Evolutionary conservation across 2,797 vertebrate species (phyloP).

Genomic region (Myoxocephalus aenaeus): DNA sequence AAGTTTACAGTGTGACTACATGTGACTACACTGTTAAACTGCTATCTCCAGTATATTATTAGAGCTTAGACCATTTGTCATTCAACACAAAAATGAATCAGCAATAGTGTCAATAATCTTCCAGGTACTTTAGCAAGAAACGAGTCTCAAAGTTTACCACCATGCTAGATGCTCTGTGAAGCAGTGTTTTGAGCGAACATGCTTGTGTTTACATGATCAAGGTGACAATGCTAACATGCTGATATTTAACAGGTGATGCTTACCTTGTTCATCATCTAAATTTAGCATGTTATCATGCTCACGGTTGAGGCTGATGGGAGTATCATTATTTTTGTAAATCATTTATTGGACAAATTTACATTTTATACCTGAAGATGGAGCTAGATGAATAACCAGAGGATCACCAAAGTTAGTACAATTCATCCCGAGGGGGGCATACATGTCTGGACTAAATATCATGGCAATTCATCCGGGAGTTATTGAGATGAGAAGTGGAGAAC

Average conservation of each 20-base stretch:
- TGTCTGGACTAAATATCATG: background rate
- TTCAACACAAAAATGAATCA: background rate
- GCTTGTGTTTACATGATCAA: no score
- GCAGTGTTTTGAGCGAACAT: no score
- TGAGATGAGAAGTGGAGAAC: background rate
- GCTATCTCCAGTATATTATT: background rate
- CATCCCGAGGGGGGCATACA: background rate
- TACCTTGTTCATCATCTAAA: background rate
- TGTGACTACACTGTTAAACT: background rate
- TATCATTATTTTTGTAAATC: background rate
- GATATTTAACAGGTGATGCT: background rate
- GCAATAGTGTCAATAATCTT: background rate
- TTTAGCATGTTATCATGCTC: background rate
- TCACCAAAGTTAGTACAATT: background rate
- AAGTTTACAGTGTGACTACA: background rate
- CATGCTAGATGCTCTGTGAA: background rate
- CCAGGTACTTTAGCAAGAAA: background rate
- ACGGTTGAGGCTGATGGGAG: background rate
- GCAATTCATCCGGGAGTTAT: background rate
- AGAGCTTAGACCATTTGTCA: background rate
- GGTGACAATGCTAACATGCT: background rate
- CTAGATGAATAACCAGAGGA: background rate
- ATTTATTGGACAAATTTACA: background rate
- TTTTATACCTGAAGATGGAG: background rate
- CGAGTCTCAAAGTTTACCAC: background rate